phyloP scores from a whole-genome alignment of 1,140 invertebrate genomes.

The Trichomalopsis sarcophagae region DNA sequence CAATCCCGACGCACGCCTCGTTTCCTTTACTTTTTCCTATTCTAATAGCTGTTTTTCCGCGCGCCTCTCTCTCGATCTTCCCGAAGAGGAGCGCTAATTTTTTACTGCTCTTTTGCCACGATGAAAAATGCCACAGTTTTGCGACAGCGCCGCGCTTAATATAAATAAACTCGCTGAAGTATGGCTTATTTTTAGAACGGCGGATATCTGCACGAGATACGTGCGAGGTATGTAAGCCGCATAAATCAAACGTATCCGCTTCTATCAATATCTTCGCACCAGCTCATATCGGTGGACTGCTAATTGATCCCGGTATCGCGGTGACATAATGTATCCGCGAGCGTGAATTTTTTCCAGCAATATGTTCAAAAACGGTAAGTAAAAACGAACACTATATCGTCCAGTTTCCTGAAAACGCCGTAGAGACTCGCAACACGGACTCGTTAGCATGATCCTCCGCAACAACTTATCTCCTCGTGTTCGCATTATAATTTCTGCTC shows the following conservation, averaged over 20 bases:
- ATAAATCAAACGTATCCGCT: too few relatives aligned
- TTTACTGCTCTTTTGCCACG: constrained; percentile 32
- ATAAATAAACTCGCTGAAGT: too few relatives aligned
- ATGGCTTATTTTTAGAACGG: too few relatives aligned
- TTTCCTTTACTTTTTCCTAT: constrained; percentile 42
- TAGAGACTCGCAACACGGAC: background rate
- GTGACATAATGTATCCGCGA: background rate
- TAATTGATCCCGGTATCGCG: background rate
- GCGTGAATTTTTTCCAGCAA: too few relatives aligned
- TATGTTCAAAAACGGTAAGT: too few relatives aligned
- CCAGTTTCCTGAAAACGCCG: background rate
- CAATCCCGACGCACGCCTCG: constrained; percentile 9
- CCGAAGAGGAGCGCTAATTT: background rate
- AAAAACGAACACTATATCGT: background rate
- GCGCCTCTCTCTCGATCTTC: constrained; percentile 41
- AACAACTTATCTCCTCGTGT: constrained; percentile 12
- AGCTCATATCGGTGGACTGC: background rate
- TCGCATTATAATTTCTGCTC: constrained; percentile 24
- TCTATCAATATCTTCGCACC: background rate
- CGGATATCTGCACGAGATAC: too few relatives aligned
- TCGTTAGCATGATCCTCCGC: constrained; percentile 21
- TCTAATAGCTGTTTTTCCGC: constrained; percentile 46
- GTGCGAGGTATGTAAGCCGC: too few relatives aligned
- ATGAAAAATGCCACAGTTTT: background rate
- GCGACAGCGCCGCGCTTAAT: too few relatives aligned